Evolutionary conservation across 2,113 vertebrate species (phyloP).

Genomic region (Grantiella picta): DNA sequence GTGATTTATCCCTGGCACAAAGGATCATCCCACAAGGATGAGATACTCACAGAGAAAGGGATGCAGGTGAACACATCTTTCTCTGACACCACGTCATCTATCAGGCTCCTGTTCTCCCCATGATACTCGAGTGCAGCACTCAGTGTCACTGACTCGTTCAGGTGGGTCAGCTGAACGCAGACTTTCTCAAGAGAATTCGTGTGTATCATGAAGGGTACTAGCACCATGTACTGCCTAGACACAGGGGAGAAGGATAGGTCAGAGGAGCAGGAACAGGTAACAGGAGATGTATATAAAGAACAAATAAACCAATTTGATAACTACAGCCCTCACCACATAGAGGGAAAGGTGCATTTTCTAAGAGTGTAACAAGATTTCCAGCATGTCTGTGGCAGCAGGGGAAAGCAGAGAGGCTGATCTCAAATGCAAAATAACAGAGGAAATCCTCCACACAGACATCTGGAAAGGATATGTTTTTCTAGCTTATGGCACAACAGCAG

Average conservation of each 20-base stretch:
- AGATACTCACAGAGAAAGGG: slow-evolving; percentile 53
- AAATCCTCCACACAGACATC: background rate
- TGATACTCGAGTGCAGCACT: slow-evolving; percentile 28
- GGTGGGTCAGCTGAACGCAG: slow-evolving; percentile 68
- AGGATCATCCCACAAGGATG: background rate
- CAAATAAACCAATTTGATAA: background rate
- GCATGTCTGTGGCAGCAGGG: background rate
- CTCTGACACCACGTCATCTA: slow-evolving; percentile 13
- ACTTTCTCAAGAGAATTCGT: slow-evolving; percentile 28
- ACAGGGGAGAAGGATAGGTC: background rate
- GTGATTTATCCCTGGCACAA: background rate
- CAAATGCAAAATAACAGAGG: background rate
- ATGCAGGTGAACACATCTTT: slow-evolving; percentile 19
- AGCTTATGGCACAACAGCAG: background rate
- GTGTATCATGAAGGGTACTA: slow-evolving; percentile 26
- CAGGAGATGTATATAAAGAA: background rate
- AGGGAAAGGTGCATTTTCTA: background rate
- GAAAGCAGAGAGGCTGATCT: background rate
- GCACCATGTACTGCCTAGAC: slow-evolving; percentile 66
- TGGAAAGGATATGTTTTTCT: background rate
- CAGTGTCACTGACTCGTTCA: slow-evolving; percentile 71
- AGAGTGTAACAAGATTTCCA: background rate
- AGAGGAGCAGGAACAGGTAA: background rate
- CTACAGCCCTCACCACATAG: accelerated
- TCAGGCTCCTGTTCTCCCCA: slow-evolving; percentile 50